phyloP scores from a whole-genome alignment of 2,113 vertebrate genomes.

The Gavia stellata region DNA sequence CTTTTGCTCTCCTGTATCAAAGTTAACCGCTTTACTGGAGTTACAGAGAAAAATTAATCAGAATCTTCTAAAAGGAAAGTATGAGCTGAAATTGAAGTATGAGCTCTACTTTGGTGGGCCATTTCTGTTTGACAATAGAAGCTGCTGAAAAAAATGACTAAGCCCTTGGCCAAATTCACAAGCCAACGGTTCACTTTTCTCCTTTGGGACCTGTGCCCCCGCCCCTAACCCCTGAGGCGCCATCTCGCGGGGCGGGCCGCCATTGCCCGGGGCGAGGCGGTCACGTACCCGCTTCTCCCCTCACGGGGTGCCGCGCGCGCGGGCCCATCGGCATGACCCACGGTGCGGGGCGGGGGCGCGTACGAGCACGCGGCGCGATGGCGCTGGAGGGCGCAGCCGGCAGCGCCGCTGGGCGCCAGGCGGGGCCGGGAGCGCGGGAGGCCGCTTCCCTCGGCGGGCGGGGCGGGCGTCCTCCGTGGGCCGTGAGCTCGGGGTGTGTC shows the following conservation, averaged over 20 bases:
- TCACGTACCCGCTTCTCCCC: no score
- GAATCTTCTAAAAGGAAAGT: background rate
- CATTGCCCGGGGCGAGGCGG: fast-evolving
- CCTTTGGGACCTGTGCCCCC: fast-evolving
- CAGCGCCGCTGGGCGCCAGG: no score
- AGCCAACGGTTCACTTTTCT: fast-evolving
- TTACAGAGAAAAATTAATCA: background rate
- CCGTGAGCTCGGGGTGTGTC: fast-evolving
- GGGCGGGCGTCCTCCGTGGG: fast-evolving
- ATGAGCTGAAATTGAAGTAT: background rate
- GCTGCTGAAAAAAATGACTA: background rate
- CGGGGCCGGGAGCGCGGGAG: background rate
- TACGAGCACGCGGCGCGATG: background rate
- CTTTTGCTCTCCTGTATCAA: background rate
- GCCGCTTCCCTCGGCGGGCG: background rate
- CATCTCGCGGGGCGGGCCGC: background rate
- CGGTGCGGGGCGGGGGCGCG: no score
- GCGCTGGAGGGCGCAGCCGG: no score
- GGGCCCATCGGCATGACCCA: background rate
- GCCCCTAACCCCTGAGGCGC: fast-evolving
- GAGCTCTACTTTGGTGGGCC: background rate
- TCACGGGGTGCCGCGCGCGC: background rate
- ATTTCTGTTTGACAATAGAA: background rate
- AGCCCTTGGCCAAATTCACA: background rate
- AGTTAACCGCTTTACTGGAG: background rate